Evolutionary conservation across 2,797 vertebrate species (phyloP), one percentile per base, ranked within the genome.

Genomic region (Onychomys leucogaster): DNA sequence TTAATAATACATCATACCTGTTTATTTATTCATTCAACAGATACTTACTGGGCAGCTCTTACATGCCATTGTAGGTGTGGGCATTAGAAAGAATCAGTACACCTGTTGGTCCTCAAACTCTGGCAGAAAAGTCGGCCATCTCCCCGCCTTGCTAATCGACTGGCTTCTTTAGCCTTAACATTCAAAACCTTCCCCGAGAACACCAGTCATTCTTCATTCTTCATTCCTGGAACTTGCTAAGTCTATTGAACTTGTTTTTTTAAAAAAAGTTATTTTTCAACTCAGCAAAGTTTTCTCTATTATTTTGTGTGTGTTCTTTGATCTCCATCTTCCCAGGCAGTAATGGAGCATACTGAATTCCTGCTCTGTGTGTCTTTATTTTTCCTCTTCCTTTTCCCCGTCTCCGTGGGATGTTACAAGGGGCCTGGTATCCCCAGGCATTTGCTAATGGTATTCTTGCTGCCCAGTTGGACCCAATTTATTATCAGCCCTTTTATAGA

Each of bases 111-210:
- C 63, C 19, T 17, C 0, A 55, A 17, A n/a, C 41, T 41, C 19
- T 6, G 34, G 4, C 49, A 61, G 23, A 41, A 49, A 21, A 21
- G 27, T 57, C 2, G 16, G 1, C 13, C 43, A 83, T 49, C 88
- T 6, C 29, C 55, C 19, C 1, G 2, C 10, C 37, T 69, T 46
- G 69, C 81, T 85, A 52, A 25, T 17, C 78, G 37, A 59, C 11
- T 41, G 29, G 8, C 17, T 92, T 95, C 75, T 94, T 84, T 43
- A 84, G 85, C 61, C 87, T 89, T 88, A 67, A 93, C 77, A 61
- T 87, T 91, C 27, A 41, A 25, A 91, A 71, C 73, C 27, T 80
- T 86, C 43, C n/a, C 89, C n/a, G 6, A 73, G 57, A 86, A 46
- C 77, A 67, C 37, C 59, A 69, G 19, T 17, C 71, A 87, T 87